Conservation (phyloP, 2,113 vertebrate genomes). For the Genyomyrus donnyi region DNA sequence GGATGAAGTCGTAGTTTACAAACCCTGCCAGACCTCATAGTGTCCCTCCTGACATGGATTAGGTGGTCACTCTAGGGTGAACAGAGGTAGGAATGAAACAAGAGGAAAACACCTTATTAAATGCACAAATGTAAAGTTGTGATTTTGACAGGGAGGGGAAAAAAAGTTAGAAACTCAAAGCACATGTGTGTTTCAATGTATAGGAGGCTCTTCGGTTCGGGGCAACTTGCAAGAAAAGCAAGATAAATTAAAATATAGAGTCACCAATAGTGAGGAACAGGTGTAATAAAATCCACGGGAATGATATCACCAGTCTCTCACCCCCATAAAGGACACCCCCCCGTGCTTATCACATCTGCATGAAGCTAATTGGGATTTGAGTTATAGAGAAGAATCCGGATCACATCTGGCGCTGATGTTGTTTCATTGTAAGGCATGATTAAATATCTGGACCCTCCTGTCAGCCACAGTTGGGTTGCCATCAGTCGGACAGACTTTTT, state of each 20-base stretch:
- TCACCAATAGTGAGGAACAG: neutral
- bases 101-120: neutral
- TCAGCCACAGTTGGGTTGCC: neutral
- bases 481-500: neutral
- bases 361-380: constrained; percentile 13
- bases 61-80: too few species aligned
- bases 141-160: neutral
- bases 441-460: constrained; percentile 5
- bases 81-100: neutral
- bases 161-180: neutral
- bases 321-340: neutral
- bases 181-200: neutral
- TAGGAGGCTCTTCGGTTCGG: neutral
- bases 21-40: too few species aligned
- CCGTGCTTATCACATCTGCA: neutral
- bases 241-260: neutral
- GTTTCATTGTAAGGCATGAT: constrained; percentile 3
- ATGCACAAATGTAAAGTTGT: neutral
- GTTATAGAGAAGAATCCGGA: neutral
- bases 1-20: too few species aligned
- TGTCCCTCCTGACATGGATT: too few species aligned
- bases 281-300: neutral
- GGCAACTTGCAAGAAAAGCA: neutral
- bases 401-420: constrained; percentile 11
- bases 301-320: neutral